Base-by-base conservation (phyloP, 1,140 invertebrate genomes). In the Drosophila miranda region DNA sequence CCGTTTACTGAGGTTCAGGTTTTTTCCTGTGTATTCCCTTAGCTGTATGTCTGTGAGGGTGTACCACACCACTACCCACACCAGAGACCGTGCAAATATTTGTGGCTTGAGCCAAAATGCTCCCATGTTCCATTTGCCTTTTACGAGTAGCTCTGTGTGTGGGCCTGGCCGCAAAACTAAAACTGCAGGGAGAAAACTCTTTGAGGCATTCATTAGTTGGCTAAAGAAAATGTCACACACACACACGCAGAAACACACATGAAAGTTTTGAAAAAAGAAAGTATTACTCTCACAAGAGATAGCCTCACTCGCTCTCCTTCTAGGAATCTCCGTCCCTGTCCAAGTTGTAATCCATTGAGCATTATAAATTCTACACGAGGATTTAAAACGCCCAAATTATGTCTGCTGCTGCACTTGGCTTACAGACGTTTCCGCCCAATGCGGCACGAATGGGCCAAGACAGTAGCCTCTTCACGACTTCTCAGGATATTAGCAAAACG, bases 191-290 rank as follows among this genome's bases (percentile, higher is more conserved):
- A 55, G 46, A 73, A 58, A 52, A 46, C 46, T 74, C 70, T 75
- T 75, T 66, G 72, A 74, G 70, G 61, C 70, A 75, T 74, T 74
- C 72, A 75, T 75, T 75, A 74, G 71, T 73, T 73, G 43, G 61
- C 52, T 41, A 66, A 75, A 75, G 70, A 75, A 75, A 74, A 75
- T 66, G 70, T 63, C 72, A 74, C 54, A 55, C 61, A 58, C 46
- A 54, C 60, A 64, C 44, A 30, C 16, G 8, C 5, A 57, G 23
- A 5, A 11, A 54, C 6, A 26, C 41, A 63, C 23, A 43, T 19
- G 38, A 11, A 11, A n/a, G 30, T 34, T 34, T 3, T 9, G 30
- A 16, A 71, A 70, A 69, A 72, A 72, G 52, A 63, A 72, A 52
- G 70, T 70, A 72, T 48, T 53, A 43, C 41, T 52, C 30, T 59